phyloP scores from a whole-genome alignment of 2,113 vertebrate genomes.

The Theristicus caerulescens region DNA sequence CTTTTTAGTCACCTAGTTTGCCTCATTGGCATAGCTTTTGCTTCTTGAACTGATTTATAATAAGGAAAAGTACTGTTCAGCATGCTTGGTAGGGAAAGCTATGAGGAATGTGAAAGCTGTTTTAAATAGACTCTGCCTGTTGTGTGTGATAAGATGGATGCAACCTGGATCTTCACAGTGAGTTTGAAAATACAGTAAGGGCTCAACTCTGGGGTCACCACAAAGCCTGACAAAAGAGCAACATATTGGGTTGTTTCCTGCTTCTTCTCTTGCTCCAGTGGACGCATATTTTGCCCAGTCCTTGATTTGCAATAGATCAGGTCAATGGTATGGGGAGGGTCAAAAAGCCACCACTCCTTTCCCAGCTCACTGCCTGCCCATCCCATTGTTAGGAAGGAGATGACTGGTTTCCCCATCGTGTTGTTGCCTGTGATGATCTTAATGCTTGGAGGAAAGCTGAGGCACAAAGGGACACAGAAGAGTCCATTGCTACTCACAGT shows the following conservation, averaged over 20 bases:
- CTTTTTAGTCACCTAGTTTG: background rate
- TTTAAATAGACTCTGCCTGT: background rate
- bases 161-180: background rate
- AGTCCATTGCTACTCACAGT: background rate
- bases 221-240: background rate
- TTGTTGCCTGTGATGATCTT: background rate
- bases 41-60: background rate
- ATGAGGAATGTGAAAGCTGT: background rate
- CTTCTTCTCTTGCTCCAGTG: background rate
- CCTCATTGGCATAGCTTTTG: background rate
- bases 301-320: background rate
- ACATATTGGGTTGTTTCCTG: background rate
- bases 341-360: background rate
- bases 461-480: background rate
- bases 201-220: background rate
- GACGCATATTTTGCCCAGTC: background rate
- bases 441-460: background rate
- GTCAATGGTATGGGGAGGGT: background rate
- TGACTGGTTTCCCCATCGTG: background rate
- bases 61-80: background rate
- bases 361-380: background rate
- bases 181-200: background rate
- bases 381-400: background rate
- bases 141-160: background rate
- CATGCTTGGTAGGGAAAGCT: background rate